Conservation (phyloP, 2,113 vertebrate species). For the Tretioscincus oriximinensis region DNA sequence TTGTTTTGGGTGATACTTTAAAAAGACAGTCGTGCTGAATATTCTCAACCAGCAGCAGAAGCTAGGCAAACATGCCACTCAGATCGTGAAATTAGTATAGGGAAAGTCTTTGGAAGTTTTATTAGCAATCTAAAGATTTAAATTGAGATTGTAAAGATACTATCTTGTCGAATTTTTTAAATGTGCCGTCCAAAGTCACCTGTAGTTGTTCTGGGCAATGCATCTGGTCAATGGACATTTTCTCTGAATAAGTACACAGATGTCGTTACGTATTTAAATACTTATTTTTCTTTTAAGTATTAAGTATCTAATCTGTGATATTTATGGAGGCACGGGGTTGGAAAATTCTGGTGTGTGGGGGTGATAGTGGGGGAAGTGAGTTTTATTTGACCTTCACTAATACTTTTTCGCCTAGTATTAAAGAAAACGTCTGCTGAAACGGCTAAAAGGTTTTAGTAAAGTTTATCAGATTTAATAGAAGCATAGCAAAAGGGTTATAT, state of each 20-base stretch:
- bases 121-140: neutral
- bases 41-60: neutral
- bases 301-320: neutral
- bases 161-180: neutral
- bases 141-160: neutral
- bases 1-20: neutral
- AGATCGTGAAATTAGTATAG: accelerated
- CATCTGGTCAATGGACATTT: neutral
- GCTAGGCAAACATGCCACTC: neutral
- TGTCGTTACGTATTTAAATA: neutral
- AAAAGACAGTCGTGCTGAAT: neutral
- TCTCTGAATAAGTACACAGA: neutral
- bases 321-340: accelerated
- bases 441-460: conserved; percentile 51
- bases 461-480: conserved; percentile 56
- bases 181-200: neutral
- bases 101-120: neutral
- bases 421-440: neutral
- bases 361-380: neutral
- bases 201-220: neutral
- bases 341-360: neutral
- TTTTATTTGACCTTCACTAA: neutral
- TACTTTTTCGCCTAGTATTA: neutral
- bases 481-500: conserved; percentile 38
- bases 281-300: neutral